Evolutionary conservation across 37 sponge, comb jelly and placozoan species (phyloP).

Genomic region (Geodia barretti): DNA sequence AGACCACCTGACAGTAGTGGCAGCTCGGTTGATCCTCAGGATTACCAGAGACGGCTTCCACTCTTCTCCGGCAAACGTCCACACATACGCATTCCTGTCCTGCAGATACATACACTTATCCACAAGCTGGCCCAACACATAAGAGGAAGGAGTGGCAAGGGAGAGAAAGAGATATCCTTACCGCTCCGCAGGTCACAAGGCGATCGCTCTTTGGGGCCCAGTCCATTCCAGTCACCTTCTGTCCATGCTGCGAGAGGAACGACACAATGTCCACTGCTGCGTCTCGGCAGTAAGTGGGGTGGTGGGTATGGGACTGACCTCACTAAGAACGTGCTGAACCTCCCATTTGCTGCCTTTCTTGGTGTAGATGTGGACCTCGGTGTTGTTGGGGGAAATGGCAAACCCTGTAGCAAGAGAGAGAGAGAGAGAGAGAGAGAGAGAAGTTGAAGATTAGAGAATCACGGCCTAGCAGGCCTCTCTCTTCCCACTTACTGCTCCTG

Average conservation of each 20-base stretch:
- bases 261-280: not conserved
- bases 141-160: not conserved
- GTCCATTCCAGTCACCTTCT: constrained; percentile 94
- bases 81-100: constrained; percentile 99
- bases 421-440: not conserved
- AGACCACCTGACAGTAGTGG: constrained; percentile 97
- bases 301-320: constrained; percentile 42
- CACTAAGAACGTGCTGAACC: constrained; percentile 65
- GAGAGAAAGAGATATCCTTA: constrained; percentile 41
- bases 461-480: not conserved
- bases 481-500: constrained; percentile 75
- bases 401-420: constrained; percentile 55
- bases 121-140: not conserved
- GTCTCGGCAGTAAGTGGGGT: not conserved
- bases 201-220: constrained; percentile 93
- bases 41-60: constrained; percentile 98
- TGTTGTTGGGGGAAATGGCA: constrained; percentile 95
- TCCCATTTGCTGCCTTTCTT: constrained; percentile 87
- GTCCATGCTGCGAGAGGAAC: constrained; percentile 71
- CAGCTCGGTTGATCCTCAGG: constrained; percentile 97
- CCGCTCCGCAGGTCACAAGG: constrained; percentile 95
- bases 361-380: constrained; percentile 92
- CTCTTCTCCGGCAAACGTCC: constrained; percentile 61
- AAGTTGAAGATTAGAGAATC: not conserved
- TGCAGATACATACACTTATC: constrained; percentile 9